phyloP scores from a whole-genome alignment of 2,888 invertebrate genomes.

The Lithosia quadra region DNA sequence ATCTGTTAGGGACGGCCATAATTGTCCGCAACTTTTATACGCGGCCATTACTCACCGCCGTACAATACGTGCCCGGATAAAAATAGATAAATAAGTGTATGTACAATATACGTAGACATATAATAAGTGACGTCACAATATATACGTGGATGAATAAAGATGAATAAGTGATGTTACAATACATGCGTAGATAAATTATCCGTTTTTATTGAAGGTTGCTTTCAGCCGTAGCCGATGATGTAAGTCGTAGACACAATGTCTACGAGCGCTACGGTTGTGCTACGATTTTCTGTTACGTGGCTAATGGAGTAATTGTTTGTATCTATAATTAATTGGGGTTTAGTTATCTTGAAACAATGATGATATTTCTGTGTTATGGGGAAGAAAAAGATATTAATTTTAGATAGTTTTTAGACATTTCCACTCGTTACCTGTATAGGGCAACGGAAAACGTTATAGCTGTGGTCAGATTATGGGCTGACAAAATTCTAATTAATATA shows the following conservation, averaged over 20 bases:
- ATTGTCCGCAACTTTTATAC: slow-evolving; percentile 48
- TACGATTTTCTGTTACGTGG: slow-evolving; percentile 30
- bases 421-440: no score
- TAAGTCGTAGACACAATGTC: slow-evolving; percentile 43
- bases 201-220: slow-evolving; percentile 34
- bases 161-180: slow-evolving; percentile 22
- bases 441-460: no score
- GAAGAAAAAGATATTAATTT: no score
- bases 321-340: neutral
- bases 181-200: slow-evolving; percentile 42
- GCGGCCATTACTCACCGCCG: slow-evolving; percentile 40
- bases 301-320: slow-evolving; percentile 33
- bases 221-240: slow-evolving; percentile 44
- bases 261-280: slow-evolving; percentile 30
- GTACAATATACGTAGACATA: slow-evolving; percentile 15
- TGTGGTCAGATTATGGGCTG: no score
- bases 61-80: slow-evolving; percentile 39
- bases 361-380: neutral
- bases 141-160: slow-evolving; percentile 13
- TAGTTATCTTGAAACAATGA: neutral
- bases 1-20: slow-evolving; percentile 54
- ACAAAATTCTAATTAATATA: no score
- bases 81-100: slow-evolving; percentile 25
- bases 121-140: slow-evolving; percentile 14
- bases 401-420: neutral